Evolutionary conservation across 2,888 invertebrate species (phyloP), one percentile per base, ranked within the genome.

Genomic region (Tanaodytes sp.): DNA sequence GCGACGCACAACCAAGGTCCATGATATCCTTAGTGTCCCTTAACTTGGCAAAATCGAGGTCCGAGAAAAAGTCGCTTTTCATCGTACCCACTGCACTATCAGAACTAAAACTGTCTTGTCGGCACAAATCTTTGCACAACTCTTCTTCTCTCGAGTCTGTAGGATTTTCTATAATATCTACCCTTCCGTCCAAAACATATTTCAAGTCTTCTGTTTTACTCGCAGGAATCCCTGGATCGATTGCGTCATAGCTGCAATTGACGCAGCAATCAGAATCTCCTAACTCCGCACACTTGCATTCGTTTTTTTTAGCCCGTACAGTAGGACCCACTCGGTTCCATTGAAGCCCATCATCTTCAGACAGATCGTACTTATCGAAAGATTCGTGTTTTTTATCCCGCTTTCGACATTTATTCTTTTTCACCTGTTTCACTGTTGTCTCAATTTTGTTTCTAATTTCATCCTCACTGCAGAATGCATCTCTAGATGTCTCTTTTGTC

Each of bases 21-120:
- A 79, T 76, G 76, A 76, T 45, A 70, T 75, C 52, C 72, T 75
- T 54, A 33, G 73, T 20, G 54, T 82, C 81, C 49, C 81, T 73
- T 18, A 84, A 72, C 43, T 80, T 83, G 40, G 76, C 78, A 15
- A 84, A 79, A 72, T 84, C 84, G 27, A 84, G 74, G 19, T 84
- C 84, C 8, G 82, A 79, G 40, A 84, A 84, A 46, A 84, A 84
- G 51, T 84, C 84, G 61, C 84, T 84, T 43, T 79, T 82, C 84
- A 84, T 84, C 0, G 84, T 84, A 12, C 84, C 84, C 1, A 84
- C 80, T 0, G 84, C 84, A 37, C 84, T 84, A 48, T 84, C 84
- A 1, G 81, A 77, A 18, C 82, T 80, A 23, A 84, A 84, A 55
- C 84, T 84, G 42, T 84, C 82, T 40, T 83, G 82, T 12, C 84